Conservation (phyloP, 2,113 vertebrate species). For the Neodontobutis hainanensis region DNA sequence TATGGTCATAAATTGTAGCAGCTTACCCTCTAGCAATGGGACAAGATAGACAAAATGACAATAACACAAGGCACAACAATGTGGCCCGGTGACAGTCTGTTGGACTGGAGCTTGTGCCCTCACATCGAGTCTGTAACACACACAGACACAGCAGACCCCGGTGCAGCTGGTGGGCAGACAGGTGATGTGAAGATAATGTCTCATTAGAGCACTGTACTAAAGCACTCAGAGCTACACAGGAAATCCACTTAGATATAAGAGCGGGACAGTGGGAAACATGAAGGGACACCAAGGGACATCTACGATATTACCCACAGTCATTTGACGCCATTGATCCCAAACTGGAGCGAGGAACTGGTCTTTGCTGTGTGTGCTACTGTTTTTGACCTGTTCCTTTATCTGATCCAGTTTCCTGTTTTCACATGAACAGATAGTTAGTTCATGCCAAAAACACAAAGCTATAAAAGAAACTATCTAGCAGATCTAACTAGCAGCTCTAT, state of each 20-base stretch:
- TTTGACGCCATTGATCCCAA: slow-evolving; percentile 45
- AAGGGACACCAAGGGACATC: slow-evolving; percentile 2
- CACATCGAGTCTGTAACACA: slow-evolving; percentile 2
- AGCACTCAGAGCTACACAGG: slow-evolving; percentile 65
- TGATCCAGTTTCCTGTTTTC: too few relatives aligned
- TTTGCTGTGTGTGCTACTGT: neutral
- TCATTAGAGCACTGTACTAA: slow-evolving; percentile 58
- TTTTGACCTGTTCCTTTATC: neutral
- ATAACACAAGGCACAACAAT: slow-evolving; percentile 1
- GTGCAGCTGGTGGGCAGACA: slow-evolving; percentile 30
- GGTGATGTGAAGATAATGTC: slow-evolving; percentile 61
- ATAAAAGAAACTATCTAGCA: too few relatives aligned
- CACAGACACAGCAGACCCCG: neutral
- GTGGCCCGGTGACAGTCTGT: slow-evolving; percentile 3
- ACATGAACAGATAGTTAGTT: too few relatives aligned
- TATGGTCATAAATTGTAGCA: too few relatives aligned
- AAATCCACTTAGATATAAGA: slow-evolving; percentile 71
- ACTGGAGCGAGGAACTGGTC: neutral
- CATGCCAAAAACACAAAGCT: too few relatives aligned
- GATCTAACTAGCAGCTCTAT: too few relatives aligned
- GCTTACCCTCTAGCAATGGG: too few relatives aligned
- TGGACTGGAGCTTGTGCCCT: slow-evolving; percentile 11
- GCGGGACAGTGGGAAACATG: slow-evolving; percentile 18
- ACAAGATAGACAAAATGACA: neutral
- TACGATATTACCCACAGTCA: slow-evolving; percentile 43